Evolutionary conservation across 2,113 vertebrate genomes (phyloP), one percentile per base, ranked within the genome.

Genomic region (Cricetomys ansorgei): DNA sequence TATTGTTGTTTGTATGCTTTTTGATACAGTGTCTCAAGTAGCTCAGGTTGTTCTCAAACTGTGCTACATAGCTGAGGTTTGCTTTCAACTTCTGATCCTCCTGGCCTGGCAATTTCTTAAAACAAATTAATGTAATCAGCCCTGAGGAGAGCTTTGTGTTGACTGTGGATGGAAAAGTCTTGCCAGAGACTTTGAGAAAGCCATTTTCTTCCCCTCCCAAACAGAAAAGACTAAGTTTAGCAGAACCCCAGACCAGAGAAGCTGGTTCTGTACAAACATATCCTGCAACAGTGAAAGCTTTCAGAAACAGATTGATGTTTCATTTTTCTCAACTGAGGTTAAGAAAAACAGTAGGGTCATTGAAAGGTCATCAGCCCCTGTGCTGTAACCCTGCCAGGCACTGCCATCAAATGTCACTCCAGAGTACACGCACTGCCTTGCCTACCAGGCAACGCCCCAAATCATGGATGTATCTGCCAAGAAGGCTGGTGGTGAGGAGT

Each of bases 311-410:
- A 79, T 4, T 37, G 29, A 1, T 0, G 23, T 13, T 88, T 69
- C 89, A 53, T 27, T 94, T 94, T 96, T 73, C 69, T 77, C 93
- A 73, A 2, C 59, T 43, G 96, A 83, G 72, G 55, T 57, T 29
- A 75, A 73, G 62, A 70, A 95, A 92, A 91, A 10, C 40, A 9
- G 34, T 2, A 64, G 29, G 0, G 3, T 70, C 85, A 48, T 25
- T 55, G 13, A 84, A 95, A 97, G 27, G 89, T 76, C 79, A 97
- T 65, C 45, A 92, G 96, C 94, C 57, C 45, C 64, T 5, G 21
- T 97, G 85, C 59, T 72, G 88, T 72, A 98, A 97, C 37, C 2
- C 80, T 1, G 43, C 13, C 67, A 5, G 53, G 29, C 59, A 1
- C 3, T 45, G 83, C 93, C 91, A 93, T 94, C 93, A 90, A 88